phyloP scores from a whole-genome alignment of 2,888 invertebrate species.

The Uloborus plumipes region DNA sequence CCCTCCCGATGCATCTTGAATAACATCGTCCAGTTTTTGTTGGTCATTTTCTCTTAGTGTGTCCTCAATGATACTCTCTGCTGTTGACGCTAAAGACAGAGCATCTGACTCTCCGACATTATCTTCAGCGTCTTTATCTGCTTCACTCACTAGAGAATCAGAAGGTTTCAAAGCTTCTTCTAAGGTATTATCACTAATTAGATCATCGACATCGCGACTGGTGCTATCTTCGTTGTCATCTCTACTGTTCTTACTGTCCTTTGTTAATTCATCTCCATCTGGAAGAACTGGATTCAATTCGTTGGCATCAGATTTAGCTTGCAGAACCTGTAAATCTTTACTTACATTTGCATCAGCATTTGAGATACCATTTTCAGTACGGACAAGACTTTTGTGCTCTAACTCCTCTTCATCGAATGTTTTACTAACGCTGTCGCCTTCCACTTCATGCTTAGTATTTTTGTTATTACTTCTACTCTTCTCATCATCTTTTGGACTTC shows the following conservation, averaged over 20 bases:
- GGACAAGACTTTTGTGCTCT: neutral
- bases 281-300: neutral
- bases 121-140: slow-evolving; percentile 7
- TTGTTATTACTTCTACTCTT: neutral
- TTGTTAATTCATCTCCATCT: neutral
- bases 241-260: neutral
- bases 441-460: slow-evolving; percentile 14
- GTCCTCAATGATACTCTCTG: slow-evolving; percentile 6
- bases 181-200: slow-evolving; percentile 41
- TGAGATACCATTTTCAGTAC: no score
- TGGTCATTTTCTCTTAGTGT: slow-evolving; percentile 21
- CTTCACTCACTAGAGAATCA: neutral
- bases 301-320: neutral
- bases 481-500: neutral
- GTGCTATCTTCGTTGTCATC: slow-evolving; percentile 52
- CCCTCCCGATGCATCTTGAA: slow-evolving; percentile 11
- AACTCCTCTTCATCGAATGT: neutral
- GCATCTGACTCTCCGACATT: slow-evolving; percentile 17
- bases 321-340: neutral
- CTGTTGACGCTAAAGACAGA: slow-evolving; percentile 16
- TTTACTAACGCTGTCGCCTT: neutral
- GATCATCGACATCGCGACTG: slow-evolving; percentile 42
- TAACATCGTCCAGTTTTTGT: slow-evolving; percentile 22
- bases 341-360: neutral
- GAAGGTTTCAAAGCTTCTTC: slow-evolving; percentile 26